Evolutionary conservation across 2,888 invertebrate genomes (phyloP), one percentile per base, ranked within the genome.

Genomic region (Pachymerium ferrugineum): DNA sequence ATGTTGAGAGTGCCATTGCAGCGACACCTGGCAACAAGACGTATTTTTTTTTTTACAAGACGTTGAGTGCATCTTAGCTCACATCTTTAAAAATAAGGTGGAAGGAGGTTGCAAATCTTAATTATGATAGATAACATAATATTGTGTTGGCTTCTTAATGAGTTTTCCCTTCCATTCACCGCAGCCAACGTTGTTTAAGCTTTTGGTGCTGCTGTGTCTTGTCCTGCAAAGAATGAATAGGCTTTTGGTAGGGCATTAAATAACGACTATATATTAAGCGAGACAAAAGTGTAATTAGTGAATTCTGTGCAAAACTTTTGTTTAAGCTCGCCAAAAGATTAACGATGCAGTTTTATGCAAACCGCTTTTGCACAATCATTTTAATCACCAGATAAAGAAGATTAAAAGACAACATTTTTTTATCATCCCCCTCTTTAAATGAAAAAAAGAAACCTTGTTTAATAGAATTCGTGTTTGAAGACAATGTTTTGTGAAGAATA

Each of bases 191-290:
- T 62, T 62, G 62, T 62, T n/a, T 62, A 62, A 62, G 62, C 62
- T n/a, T n/a, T n/a, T n/a, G n/a, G n/a, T 62, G 62, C 62, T 62
- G 22, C 62, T 62, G 14, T 28, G 62, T 62, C 62, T 62, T 62
- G 62, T 62, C 62, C 62, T 62, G 62, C 62, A 62, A 62, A 62
- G 62, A 62, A 62, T 62, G 62, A 62, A 62, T 62, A 62, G 62
- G 62, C 62, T 62, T 62, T 62, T 62, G 62, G 62, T 62, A 28
- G 14, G 62, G 62, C 62, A 62, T 62, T 62, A 62, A 62, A 62
- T 62, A 62, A 62, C 62, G 62, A 62, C 62, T 62, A 62, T 62
- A 62, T 62, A 62, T 62, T 62, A 62, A 62, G 62, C 62, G 14
- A 62, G 62, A 62, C 62, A 62, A 62, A 62, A 62, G 62, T 62